phyloP scores from a whole-genome alignment of 2,113 vertebrate species.

The Eubucco bourcierii region DNA sequence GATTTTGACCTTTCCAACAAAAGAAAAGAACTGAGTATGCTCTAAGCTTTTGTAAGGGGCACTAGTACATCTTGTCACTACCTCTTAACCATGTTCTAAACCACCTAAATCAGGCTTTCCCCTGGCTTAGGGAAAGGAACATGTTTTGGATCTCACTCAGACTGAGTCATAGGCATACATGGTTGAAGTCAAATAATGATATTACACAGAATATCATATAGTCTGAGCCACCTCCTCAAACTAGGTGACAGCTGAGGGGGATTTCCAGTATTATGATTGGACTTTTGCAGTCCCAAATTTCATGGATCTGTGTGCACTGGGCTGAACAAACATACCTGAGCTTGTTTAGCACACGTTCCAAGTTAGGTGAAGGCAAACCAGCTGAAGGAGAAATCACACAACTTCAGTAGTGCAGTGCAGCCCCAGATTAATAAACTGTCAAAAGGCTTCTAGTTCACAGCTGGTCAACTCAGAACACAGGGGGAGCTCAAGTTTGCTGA shows the following conservation, averaged over 20 bases:
- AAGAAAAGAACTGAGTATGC: not conserved
- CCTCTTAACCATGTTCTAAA: not conserved
- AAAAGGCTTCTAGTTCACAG: slow-evolving; percentile 6
- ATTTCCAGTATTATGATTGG: not conserved
- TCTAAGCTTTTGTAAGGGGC: not conserved
- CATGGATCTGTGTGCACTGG: not conserved
- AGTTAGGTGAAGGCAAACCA: not conserved
- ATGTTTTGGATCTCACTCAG: not conserved
- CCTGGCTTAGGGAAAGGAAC: not conserved
- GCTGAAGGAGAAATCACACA: not conserved
- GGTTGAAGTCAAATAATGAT: not conserved
- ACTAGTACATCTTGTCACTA: not conserved
- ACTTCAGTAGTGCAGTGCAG: not conserved
- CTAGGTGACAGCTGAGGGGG: not conserved
- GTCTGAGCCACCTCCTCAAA: not conserved
- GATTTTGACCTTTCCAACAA: not conserved
- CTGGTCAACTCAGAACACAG: not conserved
- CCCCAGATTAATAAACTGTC: slow-evolving; percentile 16
- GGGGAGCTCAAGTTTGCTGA: not conserved
- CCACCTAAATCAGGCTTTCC: not conserved
- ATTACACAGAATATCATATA: not conserved
- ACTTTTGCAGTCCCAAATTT: not conserved
- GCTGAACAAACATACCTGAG: not conserved
- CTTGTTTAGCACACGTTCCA: slow-evolving; percentile 23
- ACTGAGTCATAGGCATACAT: rapidly evolving